phyloP scores from a whole-genome alignment of 2,797 vertebrate species.

The Sebastes cheni region DNA sequence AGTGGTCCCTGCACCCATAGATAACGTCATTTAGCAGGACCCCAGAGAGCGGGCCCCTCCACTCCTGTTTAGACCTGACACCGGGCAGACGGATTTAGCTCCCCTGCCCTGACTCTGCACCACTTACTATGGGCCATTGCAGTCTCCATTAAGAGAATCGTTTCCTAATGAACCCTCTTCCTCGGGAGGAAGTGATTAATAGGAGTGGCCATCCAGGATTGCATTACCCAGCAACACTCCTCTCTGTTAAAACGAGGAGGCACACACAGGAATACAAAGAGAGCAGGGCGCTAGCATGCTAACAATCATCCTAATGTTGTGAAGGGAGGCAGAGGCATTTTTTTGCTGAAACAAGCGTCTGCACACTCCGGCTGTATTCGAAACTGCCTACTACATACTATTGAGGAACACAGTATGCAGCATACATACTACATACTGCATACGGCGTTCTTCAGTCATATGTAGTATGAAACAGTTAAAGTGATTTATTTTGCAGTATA shows the following conservation, averaged over 20 bases:
- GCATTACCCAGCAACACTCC: slow-evolving; percentile 59
- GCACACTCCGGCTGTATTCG: too few relatives aligned
- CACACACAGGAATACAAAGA: slow-evolving; percentile 61
- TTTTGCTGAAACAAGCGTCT: background rate
- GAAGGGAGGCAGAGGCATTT: background rate
- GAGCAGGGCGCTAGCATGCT: slow-evolving; percentile 28
- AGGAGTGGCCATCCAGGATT: slow-evolving; percentile 57
- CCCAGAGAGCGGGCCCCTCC: slow-evolving; percentile 33
- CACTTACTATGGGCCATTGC: slow-evolving; percentile 68
- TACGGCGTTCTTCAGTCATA: too few relatives aligned
- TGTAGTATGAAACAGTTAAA: too few relatives aligned
- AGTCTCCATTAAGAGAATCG: slow-evolving; percentile 76
- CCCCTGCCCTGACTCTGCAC: slow-evolving; percentile 58
- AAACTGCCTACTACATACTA: too few relatives aligned
- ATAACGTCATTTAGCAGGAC: slow-evolving; percentile 66
- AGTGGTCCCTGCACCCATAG: slow-evolving; percentile 51
- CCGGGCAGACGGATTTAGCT: slow-evolving; percentile 63
- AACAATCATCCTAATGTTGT: slow-evolving; percentile 29
- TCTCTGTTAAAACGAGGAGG: slow-evolving; percentile 22
- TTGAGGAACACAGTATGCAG: too few relatives aligned
- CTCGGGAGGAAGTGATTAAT: slow-evolving; percentile 75
- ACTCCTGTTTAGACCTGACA: slow-evolving; percentile 49
- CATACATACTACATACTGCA: too few relatives aligned
- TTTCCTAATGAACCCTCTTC: slow-evolving; percentile 78
- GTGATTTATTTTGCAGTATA: too few relatives aligned